A percentile compares a stretch with the other conserved stretches of the same genome.
phyloP scores from a whole-genome alignment of 2,888 invertebrate species.

The Eupithecia pulchellata region DNA sequence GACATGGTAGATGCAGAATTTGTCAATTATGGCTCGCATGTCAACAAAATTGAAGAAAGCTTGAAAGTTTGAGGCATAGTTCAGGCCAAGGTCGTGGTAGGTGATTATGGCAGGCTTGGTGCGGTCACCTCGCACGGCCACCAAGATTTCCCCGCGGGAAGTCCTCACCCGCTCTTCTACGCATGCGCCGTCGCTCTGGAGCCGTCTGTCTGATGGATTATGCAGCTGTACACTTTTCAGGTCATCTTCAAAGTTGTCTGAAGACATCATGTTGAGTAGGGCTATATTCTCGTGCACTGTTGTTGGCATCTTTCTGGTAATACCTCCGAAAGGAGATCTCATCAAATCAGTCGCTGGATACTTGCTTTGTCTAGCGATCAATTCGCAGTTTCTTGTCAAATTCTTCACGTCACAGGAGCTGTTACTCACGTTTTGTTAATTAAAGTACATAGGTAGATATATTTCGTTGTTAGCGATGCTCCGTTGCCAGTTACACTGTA shows the following conservation, averaged over 20 bases:
- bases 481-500: slow-evolving; percentile 48
- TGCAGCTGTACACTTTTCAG: slow-evolving; percentile 95
- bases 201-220: slow-evolving; percentile 90
- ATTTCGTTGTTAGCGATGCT: slow-evolving; percentile 58
- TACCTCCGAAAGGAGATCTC: slow-evolving; percentile 52
- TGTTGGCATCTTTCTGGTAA: slow-evolving; percentile 70
- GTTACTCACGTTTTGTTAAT: slow-evolving; percentile 57
- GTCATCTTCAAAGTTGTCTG: slow-evolving; percentile 96
- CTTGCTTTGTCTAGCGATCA: slow-evolving; percentile 33
- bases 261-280: slow-evolving; percentile 87
- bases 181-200: slow-evolving; percentile 83
- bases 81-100: slow-evolving; percentile 99
- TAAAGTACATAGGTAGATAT: slow-evolving; percentile 55
- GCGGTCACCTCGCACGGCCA: slow-evolving; percentile 97
- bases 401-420: slow-evolving; percentile 32
- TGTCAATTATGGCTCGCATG: slow-evolving; percentile 94
- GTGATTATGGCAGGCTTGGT: slow-evolving; percentile 97
- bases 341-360: slow-evolving; percentile 41
- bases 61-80: slow-evolving; percentile 97
- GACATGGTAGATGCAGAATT: slow-evolving; percentile 99
- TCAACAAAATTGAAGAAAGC: slow-evolving; percentile 97
- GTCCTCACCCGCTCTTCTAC: slow-evolving; percentile 93
- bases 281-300: slow-evolving; percentile 79
- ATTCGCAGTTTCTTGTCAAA: slow-evolving; percentile 43
- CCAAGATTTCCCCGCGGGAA: slow-evolving; percentile 95